Evolutionary conservation across 2,797 vertebrate species (phyloP), one percentile per base, ranked within the genome.

Genomic region (Sebastes minor): DNA sequence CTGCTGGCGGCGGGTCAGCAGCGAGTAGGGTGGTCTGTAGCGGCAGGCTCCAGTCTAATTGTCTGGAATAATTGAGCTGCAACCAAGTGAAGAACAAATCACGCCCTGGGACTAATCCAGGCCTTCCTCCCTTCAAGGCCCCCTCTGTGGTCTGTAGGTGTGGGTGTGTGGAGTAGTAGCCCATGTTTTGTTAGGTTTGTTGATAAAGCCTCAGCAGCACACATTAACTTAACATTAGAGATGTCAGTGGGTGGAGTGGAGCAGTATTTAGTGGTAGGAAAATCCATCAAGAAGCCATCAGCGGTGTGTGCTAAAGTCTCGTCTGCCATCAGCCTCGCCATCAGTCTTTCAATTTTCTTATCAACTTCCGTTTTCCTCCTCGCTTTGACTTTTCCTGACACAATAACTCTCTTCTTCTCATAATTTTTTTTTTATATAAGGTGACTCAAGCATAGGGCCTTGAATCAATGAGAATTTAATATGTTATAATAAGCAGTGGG

Each of bases 31-130:
- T 95, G 94, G 94, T 94, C 94, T 76, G 11, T 28, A 80, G 85
- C 74, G 81, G 89, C 88, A 82, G 91, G 74, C 92, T 94, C 92
- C 88, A 89, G 90, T 89, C 92, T 95, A 94, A 94, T 95, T 93
- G 92, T 93, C 91, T 92, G 93, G 91, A 95, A 95, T 95, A 94
- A 94, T 94, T 94, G 92, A 92, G 89, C 91, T 92, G 89, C 94
- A 92, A 91, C 90, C 91, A 84, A 92, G 91, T 91, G 92, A 84
- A 92, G 92, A 91, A 89, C 85, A 90, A 93, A 92, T 93, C 90
- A 90, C 87, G 74, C 92, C 91, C 87, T 89, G 90, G 90, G 92
- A 90, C 92, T 93, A 94, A 94, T 94, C 90, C 86, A 76, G 88
- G 77, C 88, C 82, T 92, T 90, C 88, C 89, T 90, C 84, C 73